These are phyloP conservation scores for Drusus annulatus DNA, from an alignment of 1,140 invertebrate genomes.

Conservation along the genomic window DNA sequence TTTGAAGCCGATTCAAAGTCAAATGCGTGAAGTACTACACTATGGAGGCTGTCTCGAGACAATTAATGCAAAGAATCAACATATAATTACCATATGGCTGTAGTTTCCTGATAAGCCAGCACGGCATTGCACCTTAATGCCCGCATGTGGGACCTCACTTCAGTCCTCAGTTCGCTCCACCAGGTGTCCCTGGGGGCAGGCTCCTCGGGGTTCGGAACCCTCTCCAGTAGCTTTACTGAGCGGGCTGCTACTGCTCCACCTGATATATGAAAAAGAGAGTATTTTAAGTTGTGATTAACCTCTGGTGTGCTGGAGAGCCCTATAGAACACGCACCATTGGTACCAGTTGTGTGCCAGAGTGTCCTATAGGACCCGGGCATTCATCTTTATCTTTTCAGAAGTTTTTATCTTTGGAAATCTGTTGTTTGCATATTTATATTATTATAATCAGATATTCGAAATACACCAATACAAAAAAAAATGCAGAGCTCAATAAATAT, in stretches of 20 bases:
- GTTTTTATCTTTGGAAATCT: no score
- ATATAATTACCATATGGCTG: conserved; percentile 84
- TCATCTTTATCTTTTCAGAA: no score
- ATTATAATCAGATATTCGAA: no score
- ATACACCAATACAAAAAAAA: no score
- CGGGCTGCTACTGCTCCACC: conserved; percentile 89
- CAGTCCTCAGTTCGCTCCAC: conserved; percentile 96
- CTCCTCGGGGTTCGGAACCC: conserved; percentile 87
- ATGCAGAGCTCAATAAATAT: no score
- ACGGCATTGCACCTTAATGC: conserved; percentile 95
- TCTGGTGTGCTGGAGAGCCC: neutral
- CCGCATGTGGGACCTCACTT: conserved; percentile 92
- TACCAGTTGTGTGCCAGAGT: no score
- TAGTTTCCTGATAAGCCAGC: conserved; percentile 91
- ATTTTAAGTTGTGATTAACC: no score
- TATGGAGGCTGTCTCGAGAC: no score
- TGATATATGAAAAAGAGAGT: conserved; percentile 52
- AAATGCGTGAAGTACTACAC: no score
- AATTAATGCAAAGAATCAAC: conserved; percentile 55
- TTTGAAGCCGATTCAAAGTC: no score
- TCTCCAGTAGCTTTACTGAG: conserved; percentile 90
- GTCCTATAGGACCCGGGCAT: no score
- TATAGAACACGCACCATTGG: neutral
- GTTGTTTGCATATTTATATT: no score
- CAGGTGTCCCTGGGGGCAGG: conserved; percentile 92